Evolutionary conservation across 2,888 invertebrate species (phyloP).

Genomic region (Thecocarcelia acutangulata): DNA sequence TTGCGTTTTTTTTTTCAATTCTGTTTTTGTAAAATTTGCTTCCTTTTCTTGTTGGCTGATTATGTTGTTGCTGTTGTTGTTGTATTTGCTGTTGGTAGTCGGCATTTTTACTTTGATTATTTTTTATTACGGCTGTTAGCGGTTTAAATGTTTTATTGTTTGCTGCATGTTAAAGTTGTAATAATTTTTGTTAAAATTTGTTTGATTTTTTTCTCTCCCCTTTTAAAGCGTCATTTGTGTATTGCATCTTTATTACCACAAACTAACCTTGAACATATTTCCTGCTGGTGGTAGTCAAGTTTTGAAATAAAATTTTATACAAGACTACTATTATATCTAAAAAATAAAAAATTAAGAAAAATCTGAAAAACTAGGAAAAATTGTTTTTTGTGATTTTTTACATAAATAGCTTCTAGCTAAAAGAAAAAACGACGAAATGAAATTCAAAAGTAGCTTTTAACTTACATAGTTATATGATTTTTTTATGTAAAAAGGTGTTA

Average conservation of each 20-base stretch:
- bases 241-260: not conserved
- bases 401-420: no score
- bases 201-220: not conserved
- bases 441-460: no score
- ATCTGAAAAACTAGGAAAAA: no score
- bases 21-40: slow-evolving; percentile 21
- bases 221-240: not conserved
- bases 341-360: no score
- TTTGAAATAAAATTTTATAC: no score
- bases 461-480: no score
- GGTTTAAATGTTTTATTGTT: slow-evolving; percentile 35
- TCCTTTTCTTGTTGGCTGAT: slow-evolving; percentile 17
- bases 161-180: slow-evolving; percentile 38
- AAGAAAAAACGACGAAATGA: no score
- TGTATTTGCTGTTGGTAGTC: slow-evolving; percentile 23
- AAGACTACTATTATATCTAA: no score
- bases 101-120: slow-evolving; percentile 63
- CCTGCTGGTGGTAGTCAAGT: not conserved
- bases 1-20: not conserved
- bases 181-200: slow-evolving; percentile 28
- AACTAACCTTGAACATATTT: slow-evolving; percentile 13
- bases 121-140: slow-evolving; percentile 52
- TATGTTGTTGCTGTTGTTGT: not conserved
- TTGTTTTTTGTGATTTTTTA: no score
- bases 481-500: no score